phyloP scores from a whole-genome alignment of 2,888 invertebrate species.

The Drosophila villosipedis region DNA sequence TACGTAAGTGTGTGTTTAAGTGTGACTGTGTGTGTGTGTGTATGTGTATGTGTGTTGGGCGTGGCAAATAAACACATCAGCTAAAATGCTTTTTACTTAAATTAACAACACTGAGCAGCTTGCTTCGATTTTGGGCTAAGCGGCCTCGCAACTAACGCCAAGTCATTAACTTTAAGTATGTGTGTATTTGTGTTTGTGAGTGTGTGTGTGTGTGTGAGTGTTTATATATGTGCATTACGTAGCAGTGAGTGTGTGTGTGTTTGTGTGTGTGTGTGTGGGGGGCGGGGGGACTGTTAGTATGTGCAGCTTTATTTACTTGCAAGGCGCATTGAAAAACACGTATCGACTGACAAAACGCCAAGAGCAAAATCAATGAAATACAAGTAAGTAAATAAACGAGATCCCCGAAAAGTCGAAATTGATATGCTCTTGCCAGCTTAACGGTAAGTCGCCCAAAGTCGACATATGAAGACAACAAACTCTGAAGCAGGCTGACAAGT shows the following conservation, averaged over 20 bases:
- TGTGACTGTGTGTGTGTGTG: slow-evolving; percentile 21
- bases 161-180: slow-evolving; percentile 64
- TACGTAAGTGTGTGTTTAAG: slow-evolving; percentile 19
- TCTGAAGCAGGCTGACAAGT: not conserved
- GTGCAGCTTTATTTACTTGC: slow-evolving; percentile 26
- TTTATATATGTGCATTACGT: not conserved
- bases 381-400: slow-evolving; percentile 42
- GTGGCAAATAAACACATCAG: slow-evolving; percentile 81
- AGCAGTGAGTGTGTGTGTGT: slow-evolving; percentile 1
- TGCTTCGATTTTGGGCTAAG: slow-evolving; percentile 58
- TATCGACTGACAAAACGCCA: slow-evolving; percentile 37
- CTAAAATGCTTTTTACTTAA: slow-evolving; percentile 80
- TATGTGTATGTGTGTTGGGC: slow-evolving; percentile 44
- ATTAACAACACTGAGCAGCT: slow-evolving; percentile 74
- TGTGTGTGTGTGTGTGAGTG: slow-evolving; percentile 6
- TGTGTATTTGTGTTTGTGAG: slow-evolving; percentile 13
- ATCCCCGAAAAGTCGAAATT: slow-evolving; percentile 41
- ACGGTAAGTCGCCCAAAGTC: slow-evolving; percentile 8
- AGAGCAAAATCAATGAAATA: slow-evolving; percentile 60
- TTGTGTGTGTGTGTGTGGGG: not conserved
- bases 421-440: slow-evolving; percentile 51
- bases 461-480: not conserved
- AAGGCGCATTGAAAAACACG: slow-evolving; percentile 26
- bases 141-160: slow-evolving; percentile 56
- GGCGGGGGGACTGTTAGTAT: not conserved